Conservation (phyloP, 2,113 vertebrate species). For the Blennius ocellaris region DNA sequence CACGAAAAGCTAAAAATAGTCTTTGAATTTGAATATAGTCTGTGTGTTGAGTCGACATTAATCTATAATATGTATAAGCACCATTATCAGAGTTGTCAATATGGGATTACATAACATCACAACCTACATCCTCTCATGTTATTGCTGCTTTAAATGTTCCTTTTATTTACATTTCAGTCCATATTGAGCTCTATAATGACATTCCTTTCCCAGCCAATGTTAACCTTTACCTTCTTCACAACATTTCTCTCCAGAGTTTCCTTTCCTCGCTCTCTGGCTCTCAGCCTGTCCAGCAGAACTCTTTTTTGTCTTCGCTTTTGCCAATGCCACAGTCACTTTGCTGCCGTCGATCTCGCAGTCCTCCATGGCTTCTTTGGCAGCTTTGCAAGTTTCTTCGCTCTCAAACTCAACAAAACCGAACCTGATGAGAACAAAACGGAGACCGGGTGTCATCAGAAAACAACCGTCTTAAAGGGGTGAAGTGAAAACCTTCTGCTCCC, state of each 20-base stretch:
- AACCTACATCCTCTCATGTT: not conserved
- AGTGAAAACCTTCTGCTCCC: not conserved
- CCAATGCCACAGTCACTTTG: slow-evolving; percentile 90
- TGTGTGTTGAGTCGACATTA: too few species aligned
- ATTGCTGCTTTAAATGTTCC: not conserved
- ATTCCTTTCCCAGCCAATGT: not conserved
- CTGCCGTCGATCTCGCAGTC: slow-evolving; percentile 92
- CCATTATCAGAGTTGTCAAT: too few species aligned
- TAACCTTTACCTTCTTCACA: slow-evolving; percentile 31
- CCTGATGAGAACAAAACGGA: slow-evolving; percentile 66
- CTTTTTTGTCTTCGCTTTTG: slow-evolving; percentile 83
- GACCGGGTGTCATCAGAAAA: not conserved
- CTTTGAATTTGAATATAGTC: too few species aligned
- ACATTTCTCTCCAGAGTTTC: not conserved
- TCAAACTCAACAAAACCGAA: slow-evolving; percentile 95
- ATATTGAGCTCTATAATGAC: not conserved
- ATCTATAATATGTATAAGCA: too few species aligned
- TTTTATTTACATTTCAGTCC: not conserved
- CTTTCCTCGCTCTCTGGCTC: slow-evolving; percentile 56
- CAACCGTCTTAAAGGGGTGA: not conserved
- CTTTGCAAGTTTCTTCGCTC: slow-evolving; percentile 88
- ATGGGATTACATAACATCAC: too few species aligned
- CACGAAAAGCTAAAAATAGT: too few species aligned
- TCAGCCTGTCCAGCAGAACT: slow-evolving; percentile 21
- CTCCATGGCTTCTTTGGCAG: slow-evolving; percentile 91